These are phyloP conservation scores for Cynocephalus volans DNA, from an alignment of 2,113 vertebrate species.

Conservation along the genomic window DNA sequence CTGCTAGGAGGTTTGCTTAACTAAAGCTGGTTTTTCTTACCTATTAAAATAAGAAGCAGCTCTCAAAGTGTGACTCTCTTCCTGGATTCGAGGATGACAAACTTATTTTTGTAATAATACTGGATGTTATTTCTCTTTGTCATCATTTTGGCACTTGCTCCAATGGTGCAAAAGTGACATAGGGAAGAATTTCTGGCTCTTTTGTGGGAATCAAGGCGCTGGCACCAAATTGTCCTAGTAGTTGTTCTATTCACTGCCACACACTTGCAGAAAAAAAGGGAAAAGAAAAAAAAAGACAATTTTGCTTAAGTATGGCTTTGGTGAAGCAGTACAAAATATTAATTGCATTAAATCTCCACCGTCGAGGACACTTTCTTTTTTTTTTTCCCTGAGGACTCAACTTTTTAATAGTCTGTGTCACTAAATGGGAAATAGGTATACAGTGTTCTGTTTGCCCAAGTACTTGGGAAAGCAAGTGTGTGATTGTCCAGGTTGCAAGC, in stretches of 20 bases:
- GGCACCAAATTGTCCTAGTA: fast-evolving
- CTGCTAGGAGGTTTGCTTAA: not conserved
- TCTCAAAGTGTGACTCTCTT: not conserved
- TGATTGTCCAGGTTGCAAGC: not conserved
- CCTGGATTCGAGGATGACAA: not conserved
- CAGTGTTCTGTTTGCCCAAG: fast-evolving
- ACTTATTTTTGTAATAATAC: not conserved
- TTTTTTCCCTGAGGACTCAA: fast-evolving
- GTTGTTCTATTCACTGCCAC: fast-evolving
- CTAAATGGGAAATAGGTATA: fast-evolving
- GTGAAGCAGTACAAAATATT: not conserved
- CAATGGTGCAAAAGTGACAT: fast-evolving
- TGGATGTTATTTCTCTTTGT: not conserved
- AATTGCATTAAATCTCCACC: too few species aligned
- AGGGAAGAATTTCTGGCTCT: fast-evolving
- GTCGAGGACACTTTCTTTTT: too few species aligned
- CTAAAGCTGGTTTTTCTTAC: not conserved
- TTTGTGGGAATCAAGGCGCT: fast-evolving
- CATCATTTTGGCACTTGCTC: fast-evolving
- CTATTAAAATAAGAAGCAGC: not conserved
- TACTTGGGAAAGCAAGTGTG: fast-evolving
- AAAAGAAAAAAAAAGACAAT: too few species aligned
- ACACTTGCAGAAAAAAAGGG: fast-evolving
- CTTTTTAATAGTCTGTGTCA: not conserved
- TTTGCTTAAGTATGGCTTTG: not conserved